These are phyloP conservation scores for Myiopsitta monachus DNA, from an alignment of 2,113 vertebrate species.

Conservation along the genomic window DNA sequence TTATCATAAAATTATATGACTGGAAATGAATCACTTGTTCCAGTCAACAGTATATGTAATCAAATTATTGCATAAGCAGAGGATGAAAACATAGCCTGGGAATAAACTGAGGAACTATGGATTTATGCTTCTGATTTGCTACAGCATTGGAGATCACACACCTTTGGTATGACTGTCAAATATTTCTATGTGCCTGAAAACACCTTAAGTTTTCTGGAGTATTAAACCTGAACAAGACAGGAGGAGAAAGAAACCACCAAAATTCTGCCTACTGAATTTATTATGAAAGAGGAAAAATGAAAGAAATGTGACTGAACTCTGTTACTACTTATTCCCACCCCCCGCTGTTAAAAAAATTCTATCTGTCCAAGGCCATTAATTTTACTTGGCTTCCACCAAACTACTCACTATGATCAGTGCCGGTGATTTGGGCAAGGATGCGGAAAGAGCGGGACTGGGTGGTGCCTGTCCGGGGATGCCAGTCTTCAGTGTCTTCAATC, in stretches of 20 bases:
- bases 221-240: not conserved
- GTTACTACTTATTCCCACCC: rapidly evolving
- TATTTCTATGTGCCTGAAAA: not conserved
- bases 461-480: conserved; percentile 90
- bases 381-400: rapidly evolving
- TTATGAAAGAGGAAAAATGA: not conserved
- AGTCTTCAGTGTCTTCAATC: conserved; percentile 95
- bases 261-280: not conserved
- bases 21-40: not conserved
- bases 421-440: conserved; percentile 96
- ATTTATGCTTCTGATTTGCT: not conserved
- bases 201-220: not conserved
- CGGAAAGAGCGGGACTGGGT: conserved; percentile 96
- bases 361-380: rapidly evolving
- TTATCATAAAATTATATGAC: not conserved
- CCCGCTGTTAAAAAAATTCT: not conserved
- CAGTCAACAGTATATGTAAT: not conserved
- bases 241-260: not conserved
- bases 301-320: not conserved
- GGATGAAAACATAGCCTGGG: not conserved
- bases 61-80: not conserved
- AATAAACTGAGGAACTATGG: not conserved
- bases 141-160: not conserved
- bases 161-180: not conserved
- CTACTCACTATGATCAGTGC: conserved; percentile 86